phyloP scores from a whole-genome alignment of 2,113 vertebrate species.

The Progne subis region DNA sequence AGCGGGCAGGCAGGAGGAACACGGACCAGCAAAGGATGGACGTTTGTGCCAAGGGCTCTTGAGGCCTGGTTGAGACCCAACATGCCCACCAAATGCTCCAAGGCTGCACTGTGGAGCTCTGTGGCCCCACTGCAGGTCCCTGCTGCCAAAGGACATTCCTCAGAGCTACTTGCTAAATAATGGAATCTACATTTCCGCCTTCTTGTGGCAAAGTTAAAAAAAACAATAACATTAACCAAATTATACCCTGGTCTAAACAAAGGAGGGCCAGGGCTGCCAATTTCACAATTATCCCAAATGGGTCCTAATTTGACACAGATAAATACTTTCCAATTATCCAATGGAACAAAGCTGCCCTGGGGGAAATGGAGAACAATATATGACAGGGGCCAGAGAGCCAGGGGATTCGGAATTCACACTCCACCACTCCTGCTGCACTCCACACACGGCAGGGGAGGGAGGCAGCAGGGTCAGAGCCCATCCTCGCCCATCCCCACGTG shows the following conservation, averaged over 20 bases:
- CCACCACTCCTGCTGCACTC: neutral
- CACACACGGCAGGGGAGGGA: neutral
- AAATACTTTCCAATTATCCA: constrained; percentile 61
- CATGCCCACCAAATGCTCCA: neutral
- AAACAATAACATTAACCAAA: constrained; percentile 51
- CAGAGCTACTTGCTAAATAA: constrained; percentile 47
- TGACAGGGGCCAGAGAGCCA: neutral
- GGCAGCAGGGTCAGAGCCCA: neutral
- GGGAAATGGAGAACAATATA: constrained; percentile 47
- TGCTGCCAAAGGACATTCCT: constrained; percentile 43
- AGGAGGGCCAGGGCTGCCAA: constrained; percentile 37
- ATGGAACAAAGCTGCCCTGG: constrained; percentile 49
- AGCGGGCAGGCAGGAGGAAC: neutral
- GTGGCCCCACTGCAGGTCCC: neutral
- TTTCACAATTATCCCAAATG: constrained; percentile 54
- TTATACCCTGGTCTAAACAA: constrained; percentile 61
- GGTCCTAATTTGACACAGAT: constrained; percentile 60
- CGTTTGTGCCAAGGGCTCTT: neutral
- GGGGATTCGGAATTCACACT: constrained; percentile 32
- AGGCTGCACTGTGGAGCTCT: neutral
- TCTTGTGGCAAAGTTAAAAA: constrained; percentile 54
- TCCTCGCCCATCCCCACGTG: neutral
- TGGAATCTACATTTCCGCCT: constrained; percentile 39
- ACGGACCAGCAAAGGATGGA: neutral
- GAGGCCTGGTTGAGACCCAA: neutral